These are phyloP conservation scores for Dynastes maya DNA, from an alignment of 2,888 invertebrate species.

Conservation along the genomic window DNA sequence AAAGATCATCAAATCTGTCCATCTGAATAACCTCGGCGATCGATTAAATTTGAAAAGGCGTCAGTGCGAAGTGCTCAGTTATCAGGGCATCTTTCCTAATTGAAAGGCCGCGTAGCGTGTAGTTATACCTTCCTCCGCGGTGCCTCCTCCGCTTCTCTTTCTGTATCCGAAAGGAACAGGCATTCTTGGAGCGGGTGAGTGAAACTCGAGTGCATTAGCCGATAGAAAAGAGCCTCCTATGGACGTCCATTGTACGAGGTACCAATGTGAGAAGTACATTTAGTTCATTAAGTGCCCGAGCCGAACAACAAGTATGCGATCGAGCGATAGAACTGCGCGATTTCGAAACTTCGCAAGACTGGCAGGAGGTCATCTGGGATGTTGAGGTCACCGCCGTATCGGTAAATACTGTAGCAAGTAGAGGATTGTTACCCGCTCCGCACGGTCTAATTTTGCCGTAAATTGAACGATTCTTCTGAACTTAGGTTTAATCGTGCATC, in stretches of 20 bases:
- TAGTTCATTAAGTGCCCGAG: slow-evolving; percentile 40
- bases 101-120: slow-evolving; percentile 36
- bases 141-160: background rate
- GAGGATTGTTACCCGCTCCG: slow-evolving; percentile 25
- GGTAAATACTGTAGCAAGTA: slow-evolving; percentile 36
- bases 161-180: background rate
- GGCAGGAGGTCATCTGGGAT: slow-evolving; percentile 45
- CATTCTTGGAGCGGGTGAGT: slow-evolving; percentile 14
- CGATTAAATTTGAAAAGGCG: slow-evolving; percentile 47
- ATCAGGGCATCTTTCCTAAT: slow-evolving; percentile 43
- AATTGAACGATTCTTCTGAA: slow-evolving; percentile 19
- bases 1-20: slow-evolving; percentile 46
- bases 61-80: slow-evolving; percentile 43
- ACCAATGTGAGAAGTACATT: slow-evolving; percentile 46
- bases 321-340: slow-evolving; percentile 33
- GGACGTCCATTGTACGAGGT: slow-evolving; percentile 36
- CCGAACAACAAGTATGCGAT: slow-evolving; percentile 40
- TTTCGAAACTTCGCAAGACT: slow-evolving; percentile 45
- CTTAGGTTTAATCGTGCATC: slow-evolving; percentile 16
- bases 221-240: slow-evolving; percentile 34
- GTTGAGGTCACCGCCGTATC: slow-evolving; percentile 43
- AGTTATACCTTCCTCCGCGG: slow-evolving; percentile 3
- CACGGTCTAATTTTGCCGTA: slow-evolving; percentile 15
- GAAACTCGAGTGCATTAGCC: slow-evolving; percentile 45
- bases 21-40: slow-evolving; percentile 44